phyloP scores from a whole-genome alignment of 2,113 vertebrate species.

The Macquaria ambigua region DNA sequence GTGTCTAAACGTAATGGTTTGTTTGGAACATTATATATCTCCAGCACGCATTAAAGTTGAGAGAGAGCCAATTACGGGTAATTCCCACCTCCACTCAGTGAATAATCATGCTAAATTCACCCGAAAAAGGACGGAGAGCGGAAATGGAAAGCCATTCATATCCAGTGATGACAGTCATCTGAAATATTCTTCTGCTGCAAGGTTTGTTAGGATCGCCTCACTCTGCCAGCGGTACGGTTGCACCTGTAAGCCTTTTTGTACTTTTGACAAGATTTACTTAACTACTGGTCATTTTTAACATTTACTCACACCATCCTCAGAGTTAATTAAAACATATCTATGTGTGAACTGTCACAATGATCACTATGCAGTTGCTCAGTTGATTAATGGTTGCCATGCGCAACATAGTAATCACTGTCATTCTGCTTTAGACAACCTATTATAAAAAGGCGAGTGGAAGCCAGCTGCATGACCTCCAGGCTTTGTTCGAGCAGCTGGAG shows the following conservation, averaged over 20 bases:
- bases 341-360: conserved; percentile 20
- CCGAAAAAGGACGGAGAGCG: not conserved
- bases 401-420: conserved; percentile 59
- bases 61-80: not conserved
- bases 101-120: conserved; percentile 24
- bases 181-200: not conserved
- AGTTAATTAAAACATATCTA: conserved; percentile 1
- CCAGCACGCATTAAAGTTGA: conserved; percentile 29
- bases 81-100: conserved; percentile 20
- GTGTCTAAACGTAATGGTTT: conserved; percentile 55
- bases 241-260: not conserved
- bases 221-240: not conserved
- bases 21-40: conserved; percentile 46
- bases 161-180: not conserved
- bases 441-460: conserved; percentile 52
- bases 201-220: not conserved
- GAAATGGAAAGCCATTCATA: not conserved
- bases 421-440: conserved; percentile 58
- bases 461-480: conserved; percentile 68
- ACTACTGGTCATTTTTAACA: not conserved
- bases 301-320: conserved; percentile 7
- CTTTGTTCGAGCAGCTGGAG: conserved; percentile 69
- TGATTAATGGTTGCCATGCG: conserved; percentile 66
- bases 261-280: not conserved
- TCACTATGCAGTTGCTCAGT: conserved; percentile 30